Percentiles rank a stretch among this genome's conserved stretches.
Conservation (phyloP, 1,140 invertebrate species). For the Ridgeia piscesae region DNA sequence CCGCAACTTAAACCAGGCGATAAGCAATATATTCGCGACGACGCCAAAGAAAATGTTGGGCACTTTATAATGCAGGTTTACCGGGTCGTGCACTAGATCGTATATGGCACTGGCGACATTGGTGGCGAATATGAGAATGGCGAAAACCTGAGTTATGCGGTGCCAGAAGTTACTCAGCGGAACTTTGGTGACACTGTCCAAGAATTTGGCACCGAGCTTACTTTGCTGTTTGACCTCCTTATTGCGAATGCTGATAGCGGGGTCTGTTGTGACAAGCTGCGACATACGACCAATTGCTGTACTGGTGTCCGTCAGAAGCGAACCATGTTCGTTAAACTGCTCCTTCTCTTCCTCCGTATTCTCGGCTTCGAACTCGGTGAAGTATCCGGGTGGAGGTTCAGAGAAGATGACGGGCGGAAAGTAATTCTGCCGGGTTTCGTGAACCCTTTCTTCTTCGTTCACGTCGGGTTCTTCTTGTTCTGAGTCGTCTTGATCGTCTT, state of each 20-base stretch:
- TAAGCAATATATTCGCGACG: not conserved
- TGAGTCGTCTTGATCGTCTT: too few species aligned
- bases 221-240: not conserved
- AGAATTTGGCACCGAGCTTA: not conserved
- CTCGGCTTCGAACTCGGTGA: not conserved
- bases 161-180: conserved; percentile 15
- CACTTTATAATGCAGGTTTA: conserved; percentile 18
- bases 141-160: not conserved
- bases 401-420: not conserved
- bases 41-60: not conserved
- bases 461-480: not conserved
- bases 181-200: conserved; percentile 13
- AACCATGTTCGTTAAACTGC: not conserved
- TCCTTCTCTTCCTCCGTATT: not conserved
- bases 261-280: not conserved
- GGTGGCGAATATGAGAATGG: not conserved
- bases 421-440: not conserved
- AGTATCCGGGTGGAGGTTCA: not conserved
- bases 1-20: not conserved
- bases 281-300: not conserved
- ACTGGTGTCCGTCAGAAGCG: not conserved
- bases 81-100: not conserved
- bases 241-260: not conserved
- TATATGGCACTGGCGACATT: not conserved
- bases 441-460: not conserved